Percentiles rank a stretch among this genome's conserved stretches.
These are phyloP conservation scores for Holacanthella duospinosa DNA, from an alignment of 2,888 invertebrate genomes.

Conservation along the genomic window DNA sequence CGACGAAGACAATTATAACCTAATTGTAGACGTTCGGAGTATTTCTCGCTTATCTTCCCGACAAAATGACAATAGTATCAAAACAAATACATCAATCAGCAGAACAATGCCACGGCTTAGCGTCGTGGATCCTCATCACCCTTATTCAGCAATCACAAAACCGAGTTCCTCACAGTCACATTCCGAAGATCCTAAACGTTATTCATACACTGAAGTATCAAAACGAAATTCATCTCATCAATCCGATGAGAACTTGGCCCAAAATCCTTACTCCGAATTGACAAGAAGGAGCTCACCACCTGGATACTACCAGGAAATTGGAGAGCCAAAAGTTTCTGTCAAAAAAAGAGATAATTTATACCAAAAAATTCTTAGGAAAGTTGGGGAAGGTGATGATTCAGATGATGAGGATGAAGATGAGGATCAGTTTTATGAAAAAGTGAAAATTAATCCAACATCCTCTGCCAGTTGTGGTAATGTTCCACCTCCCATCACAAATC, in stretches of 20 bases:
- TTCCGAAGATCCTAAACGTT: not conserved
- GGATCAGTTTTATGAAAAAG: constrained; percentile 34
- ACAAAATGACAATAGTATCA: no score
- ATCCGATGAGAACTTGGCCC: not conserved
- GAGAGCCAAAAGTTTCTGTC: not conserved
- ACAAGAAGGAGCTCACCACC: constrained; percentile 10
- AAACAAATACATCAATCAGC: not conserved
- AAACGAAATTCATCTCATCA: not conserved
- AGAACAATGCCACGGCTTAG: not conserved
- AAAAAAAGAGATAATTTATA: constrained; percentile 19
- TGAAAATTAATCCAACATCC: constrained; percentile 17
- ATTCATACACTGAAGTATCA: not conserved
- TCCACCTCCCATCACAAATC: constrained; percentile 6
- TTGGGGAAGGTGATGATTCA: constrained; percentile 3
- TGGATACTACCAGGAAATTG: constrained; percentile 35
- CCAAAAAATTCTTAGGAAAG: constrained; percentile 24
- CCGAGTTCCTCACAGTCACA: not conserved
- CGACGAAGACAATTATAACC: constrained; percentile 36
- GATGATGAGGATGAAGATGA: constrained; percentile 29
- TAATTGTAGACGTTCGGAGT: constrained; percentile 23
- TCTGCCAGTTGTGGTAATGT: not conserved
- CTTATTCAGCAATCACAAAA: not conserved
- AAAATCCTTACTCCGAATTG: not conserved
- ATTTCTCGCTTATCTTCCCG: not conserved
- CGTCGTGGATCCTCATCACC: not conserved